phyloP scores from a whole-genome alignment of 2,888 invertebrate genomes.

The Poecilobothrus nobilitatus region DNA sequence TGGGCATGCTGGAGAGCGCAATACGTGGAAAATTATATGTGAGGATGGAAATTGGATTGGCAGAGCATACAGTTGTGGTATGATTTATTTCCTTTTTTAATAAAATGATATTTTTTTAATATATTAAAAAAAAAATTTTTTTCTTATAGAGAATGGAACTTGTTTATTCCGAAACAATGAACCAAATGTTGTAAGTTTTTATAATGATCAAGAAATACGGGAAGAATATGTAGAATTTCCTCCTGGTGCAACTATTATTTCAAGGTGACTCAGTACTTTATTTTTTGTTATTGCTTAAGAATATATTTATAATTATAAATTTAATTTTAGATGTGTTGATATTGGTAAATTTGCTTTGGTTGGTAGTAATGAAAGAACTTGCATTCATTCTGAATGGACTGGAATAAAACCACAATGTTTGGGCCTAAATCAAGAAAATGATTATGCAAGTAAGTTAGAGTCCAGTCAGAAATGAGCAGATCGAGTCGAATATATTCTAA shows the following conservation, averaged over 20 bases:
- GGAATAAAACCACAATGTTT: slow-evolving; percentile 68
- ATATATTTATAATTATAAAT: not conserved
- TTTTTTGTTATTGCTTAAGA: not conserved
- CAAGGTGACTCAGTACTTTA: slow-evolving; percentile 44
- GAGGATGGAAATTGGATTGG: slow-evolving; percentile 81
- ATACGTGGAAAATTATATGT: slow-evolving; percentile 76
- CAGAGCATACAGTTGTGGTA: slow-evolving; percentile 69
- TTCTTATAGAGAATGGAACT: slow-evolving; percentile 55
- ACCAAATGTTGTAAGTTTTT: slow-evolving; percentile 70
- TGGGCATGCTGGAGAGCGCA: slow-evolving; percentile 70
- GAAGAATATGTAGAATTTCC: slow-evolving; percentile 71
- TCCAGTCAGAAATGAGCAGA: not conserved
- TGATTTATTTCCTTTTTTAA: slow-evolving; percentile 14
- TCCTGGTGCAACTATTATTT: slow-evolving; percentile 59
- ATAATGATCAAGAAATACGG: slow-evolving; percentile 67
- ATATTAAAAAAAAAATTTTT: slow-evolving; percentile 10
- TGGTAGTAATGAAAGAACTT: slow-evolving; percentile 63
- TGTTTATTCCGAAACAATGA: slow-evolving; percentile 71
- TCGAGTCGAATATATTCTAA: not conserved
- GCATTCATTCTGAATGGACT: slow-evolving; percentile 73
- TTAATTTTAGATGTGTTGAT: slow-evolving; percentile 57
- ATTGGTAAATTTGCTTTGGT: slow-evolving; percentile 79
- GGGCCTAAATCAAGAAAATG: slow-evolving; percentile 76
- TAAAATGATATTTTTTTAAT: slow-evolving; percentile 5
- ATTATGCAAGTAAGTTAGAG: slow-evolving; percentile 64